These are phyloP conservation scores for Dasysyrphus tricinctus DNA, from an alignment of 2,888 invertebrate genomes.

Conservation along the genomic window DNA sequence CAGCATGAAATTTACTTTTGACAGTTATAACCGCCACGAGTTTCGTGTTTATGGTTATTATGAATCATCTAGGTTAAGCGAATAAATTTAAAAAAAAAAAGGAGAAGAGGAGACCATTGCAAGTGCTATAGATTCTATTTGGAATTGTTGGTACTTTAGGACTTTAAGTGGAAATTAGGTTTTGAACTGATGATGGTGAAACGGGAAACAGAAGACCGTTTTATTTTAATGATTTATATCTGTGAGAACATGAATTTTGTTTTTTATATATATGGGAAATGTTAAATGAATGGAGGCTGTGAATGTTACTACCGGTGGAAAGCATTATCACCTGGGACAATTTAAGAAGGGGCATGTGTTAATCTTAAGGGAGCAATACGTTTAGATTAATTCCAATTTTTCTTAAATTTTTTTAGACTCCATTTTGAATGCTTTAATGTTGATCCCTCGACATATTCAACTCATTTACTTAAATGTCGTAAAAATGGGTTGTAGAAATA, in stretches of 20 bases:
- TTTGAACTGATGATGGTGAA: background rate
- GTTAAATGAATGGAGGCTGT: background rate
- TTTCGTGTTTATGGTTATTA: conserved; percentile 56
- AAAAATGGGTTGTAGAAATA: too few relatives aligned
- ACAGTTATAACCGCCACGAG: conserved; percentile 57
- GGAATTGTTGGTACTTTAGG: conserved; percentile 28
- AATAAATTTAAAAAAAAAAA: conserved; percentile 27
- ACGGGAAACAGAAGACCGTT: background rate
- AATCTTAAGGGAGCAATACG: too few relatives aligned
- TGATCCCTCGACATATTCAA: too few relatives aligned
- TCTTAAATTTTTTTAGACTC: too few relatives aligned
- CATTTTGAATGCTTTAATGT: too few relatives aligned
- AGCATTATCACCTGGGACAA: background rate
- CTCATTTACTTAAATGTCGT: too few relatives aligned
- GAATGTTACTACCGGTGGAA: background rate
- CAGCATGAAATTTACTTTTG: conserved; percentile 59
- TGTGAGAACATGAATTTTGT: background rate
- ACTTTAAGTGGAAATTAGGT: conserved; percentile 32
- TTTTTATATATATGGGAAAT: background rate
- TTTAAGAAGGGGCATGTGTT: background rate
- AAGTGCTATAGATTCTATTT: background rate
- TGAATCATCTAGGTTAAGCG: conserved; percentile 53
- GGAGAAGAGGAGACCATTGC: conserved; percentile 4
- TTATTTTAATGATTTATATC: conserved; percentile 9
- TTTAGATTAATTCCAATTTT: background rate